Conservation (phyloP, 2,888 invertebrate species). For the Drosophila subquinaria region DNA sequence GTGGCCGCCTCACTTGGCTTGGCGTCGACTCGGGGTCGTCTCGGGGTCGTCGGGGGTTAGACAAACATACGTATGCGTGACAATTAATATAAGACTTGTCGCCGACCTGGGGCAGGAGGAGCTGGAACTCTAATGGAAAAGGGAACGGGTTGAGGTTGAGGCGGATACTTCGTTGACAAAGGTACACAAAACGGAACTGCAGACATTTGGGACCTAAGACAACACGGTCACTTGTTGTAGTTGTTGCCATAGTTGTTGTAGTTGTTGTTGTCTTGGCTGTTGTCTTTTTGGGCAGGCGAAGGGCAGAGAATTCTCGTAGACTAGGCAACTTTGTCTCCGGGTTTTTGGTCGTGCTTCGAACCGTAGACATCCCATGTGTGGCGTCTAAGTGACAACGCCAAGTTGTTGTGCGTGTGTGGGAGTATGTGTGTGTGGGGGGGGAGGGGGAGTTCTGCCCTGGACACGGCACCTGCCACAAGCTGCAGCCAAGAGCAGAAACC, state of each 20-base stretch:
- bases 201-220: constrained; percentile 56
- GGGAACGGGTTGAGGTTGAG: no score
- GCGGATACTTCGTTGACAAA: constrained; percentile 50
- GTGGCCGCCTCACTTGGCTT: constrained; percentile 34
- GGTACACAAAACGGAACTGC: constrained; percentile 79
- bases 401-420: constrained; percentile 15
- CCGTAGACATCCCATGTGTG: constrained; percentile 45
- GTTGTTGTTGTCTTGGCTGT: neutral
- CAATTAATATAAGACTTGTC: constrained; percentile 80
- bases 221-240: constrained; percentile 20
- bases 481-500: constrained; percentile 54
- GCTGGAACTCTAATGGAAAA: neutral
- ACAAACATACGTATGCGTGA: constrained; percentile 77
- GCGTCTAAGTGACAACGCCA: constrained; percentile 70
- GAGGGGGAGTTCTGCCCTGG: constrained; percentile 22
- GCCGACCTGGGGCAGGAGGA: constrained; percentile 25
- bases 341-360: constrained; percentile 56
- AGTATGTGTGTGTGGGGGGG: constrained; percentile 8
- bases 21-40: constrained; percentile 7
- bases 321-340: constrained; percentile 29
- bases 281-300: neutral
- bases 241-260: neutral
- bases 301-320: constrained; percentile 2
- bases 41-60: constrained; percentile 61
- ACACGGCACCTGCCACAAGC: constrained; percentile 55